A percentile compares a stretch with the other conserved stretches of the same genome.
Evolutionary conservation across 2,888 invertebrate species (phyloP).

Genomic region (Deilephila elpenor): DNA sequence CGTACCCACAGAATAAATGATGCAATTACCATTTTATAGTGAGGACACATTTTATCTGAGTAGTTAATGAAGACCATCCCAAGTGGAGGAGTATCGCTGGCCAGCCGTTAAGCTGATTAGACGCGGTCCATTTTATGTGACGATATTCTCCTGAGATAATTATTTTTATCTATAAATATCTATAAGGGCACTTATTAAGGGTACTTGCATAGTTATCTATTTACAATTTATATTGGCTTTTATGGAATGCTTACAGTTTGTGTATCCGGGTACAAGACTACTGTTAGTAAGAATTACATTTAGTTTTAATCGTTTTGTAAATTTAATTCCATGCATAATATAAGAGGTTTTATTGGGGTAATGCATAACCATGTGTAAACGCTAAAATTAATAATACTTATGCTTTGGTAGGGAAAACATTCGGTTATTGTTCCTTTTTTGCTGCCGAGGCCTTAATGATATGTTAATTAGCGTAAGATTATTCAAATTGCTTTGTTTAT

Average conservation of each 20-base stretch:
- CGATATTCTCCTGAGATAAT: constrained; percentile 17
- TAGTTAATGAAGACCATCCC: constrained; percentile 17
- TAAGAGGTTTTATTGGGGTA: neutral
- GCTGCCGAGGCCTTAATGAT: neutral
- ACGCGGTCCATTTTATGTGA: constrained; percentile 15
- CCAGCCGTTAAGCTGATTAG: constrained; percentile 18
- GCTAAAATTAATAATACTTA: neutral
- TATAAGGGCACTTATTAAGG: constrained; percentile 17
- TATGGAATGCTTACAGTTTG: neutral
- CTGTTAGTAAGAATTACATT: neutral
- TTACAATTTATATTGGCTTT: constrained; percentile 3
- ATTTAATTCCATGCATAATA: neutral
- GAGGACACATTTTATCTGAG: constrained; percentile 23
- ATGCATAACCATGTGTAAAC: neutral
- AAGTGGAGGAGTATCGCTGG: constrained; percentile 1
- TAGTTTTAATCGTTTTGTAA: neutral
- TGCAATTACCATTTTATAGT: constrained; percentile 19
- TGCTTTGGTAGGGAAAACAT: neutral
- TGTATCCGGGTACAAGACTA: constrained; percentile 7
- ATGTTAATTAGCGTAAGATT: neutral
- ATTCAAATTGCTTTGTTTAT: no score
- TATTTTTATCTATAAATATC: constrained; percentile 24
- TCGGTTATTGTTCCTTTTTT: neutral
- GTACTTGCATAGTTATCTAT: neutral
- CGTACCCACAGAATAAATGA: neutral